Conservation (phyloP, 2,888 invertebrate species). For the Drosophila kambysellisi region DNA sequence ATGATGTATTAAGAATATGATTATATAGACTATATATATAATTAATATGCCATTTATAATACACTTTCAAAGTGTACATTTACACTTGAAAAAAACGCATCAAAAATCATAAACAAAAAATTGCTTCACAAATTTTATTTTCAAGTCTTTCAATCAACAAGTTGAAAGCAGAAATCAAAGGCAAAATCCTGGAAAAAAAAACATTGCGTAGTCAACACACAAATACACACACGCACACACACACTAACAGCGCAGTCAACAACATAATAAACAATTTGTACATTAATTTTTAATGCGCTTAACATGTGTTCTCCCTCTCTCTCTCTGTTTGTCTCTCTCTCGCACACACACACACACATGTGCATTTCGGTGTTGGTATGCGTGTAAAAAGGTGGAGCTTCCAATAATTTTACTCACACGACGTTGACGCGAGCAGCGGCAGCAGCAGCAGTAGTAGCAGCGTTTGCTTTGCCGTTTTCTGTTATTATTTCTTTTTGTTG, state of each 20-base stretch:
- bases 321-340: conserved; percentile 19
- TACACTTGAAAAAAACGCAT: conserved; percentile 36
- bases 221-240: conserved; percentile 31
- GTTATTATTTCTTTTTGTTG: conserved; percentile 39
- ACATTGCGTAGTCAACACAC: conserved; percentile 58
- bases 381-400: conserved; percentile 78
- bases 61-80: neutral
- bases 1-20: too few species aligned
- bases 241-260: conserved; percentile 56
- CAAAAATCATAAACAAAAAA: conserved; percentile 49
- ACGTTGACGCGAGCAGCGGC: conserved; percentile 36
- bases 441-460: conserved; percentile 29
- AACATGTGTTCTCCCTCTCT: conserved; percentile 64
- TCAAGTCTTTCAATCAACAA: conserved; percentile 69
- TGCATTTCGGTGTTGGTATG: conserved; percentile 48
- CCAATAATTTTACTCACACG: conserved; percentile 69
- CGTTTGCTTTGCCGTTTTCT: conserved; percentile 39
- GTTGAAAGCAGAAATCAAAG: conserved; percentile 44
- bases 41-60: neutral
- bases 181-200: conserved; percentile 41
- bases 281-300: conserved; percentile 80
- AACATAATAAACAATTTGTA: conserved; percentile 80
- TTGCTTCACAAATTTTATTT: conserved; percentile 41
- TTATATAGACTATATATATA: neutral
- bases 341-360: conserved; percentile 11